These are phyloP conservation scores for Schizotus pectinicornis DNA, from an alignment of 2,888 invertebrate genomes.

Conservation along the genomic window DNA sequence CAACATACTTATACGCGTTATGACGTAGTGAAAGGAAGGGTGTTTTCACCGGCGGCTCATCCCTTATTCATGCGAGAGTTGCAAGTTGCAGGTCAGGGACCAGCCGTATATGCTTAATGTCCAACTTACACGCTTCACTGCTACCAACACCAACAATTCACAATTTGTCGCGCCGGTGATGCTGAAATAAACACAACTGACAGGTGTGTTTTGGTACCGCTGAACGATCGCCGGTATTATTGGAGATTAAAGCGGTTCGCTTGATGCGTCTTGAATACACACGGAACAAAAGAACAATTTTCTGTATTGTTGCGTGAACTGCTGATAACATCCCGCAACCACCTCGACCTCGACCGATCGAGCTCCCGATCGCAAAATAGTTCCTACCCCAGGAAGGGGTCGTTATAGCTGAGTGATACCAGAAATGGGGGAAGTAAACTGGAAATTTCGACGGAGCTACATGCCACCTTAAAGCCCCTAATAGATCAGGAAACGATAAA, in stretches of 20 bases:
- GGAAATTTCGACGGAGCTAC: slow-evolving; percentile 5
- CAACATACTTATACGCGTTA: slow-evolving; percentile 35
- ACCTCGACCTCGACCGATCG: not conserved
- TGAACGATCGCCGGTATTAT: slow-evolving; percentile 22
- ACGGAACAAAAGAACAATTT: slow-evolving; percentile 21
- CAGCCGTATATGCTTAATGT: slow-evolving; percentile 23
- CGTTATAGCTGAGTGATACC: slow-evolving; percentile 22
- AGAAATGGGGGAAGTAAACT: slow-evolving; percentile 15
- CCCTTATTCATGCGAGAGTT: slow-evolving; percentile 38
- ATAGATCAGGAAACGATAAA: slow-evolving; percentile 18
- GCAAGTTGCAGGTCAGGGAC: slow-evolving; percentile 28
- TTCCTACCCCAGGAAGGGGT: slow-evolving; percentile 14
- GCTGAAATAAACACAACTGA: slow-evolving; percentile 18
- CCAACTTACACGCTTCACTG: slow-evolving; percentile 24
- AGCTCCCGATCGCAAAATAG: slow-evolving; percentile 11
- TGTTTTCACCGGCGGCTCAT: slow-evolving; percentile 34
- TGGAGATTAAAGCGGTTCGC: slow-evolving; percentile 16
- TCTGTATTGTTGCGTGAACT: slow-evolving; percentile 19
- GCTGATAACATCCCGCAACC: slow-evolving; percentile 14
- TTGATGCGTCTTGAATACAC: slow-evolving; percentile 13
- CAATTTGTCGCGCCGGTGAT: slow-evolving; percentile 15
- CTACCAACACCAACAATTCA: slow-evolving; percentile 7
- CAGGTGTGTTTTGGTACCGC: slow-evolving; percentile 11
- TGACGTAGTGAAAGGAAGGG: slow-evolving; percentile 31
- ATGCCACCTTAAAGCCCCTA: slow-evolving; percentile 13